These are phyloP conservation scores for Perizoma affinitatum DNA, from an alignment of 2,888 invertebrate species.

Conservation along the genomic window DNA sequence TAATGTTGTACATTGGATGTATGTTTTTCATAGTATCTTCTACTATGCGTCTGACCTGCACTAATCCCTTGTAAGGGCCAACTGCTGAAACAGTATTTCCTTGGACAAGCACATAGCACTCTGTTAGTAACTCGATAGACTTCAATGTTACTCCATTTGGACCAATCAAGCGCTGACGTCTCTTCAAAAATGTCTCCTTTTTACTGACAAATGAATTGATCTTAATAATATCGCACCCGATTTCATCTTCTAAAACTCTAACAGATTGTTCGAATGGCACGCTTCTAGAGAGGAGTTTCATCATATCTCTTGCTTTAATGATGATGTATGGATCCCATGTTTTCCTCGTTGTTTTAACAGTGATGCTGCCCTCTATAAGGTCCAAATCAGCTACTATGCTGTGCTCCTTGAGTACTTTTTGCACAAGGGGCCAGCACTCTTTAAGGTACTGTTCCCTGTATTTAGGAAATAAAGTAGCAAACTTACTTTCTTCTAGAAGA, in stretches of 20 bases:
- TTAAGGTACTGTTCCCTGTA: slow-evolving; percentile 98
- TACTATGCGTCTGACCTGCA: slow-evolving; percentile 94
- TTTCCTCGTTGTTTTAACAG: slow-evolving; percentile 96
- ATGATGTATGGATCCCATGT: slow-evolving; percentile 99
- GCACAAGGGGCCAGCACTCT: slow-evolving; percentile 97
- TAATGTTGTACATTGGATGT: slow-evolving; percentile 99
- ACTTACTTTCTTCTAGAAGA: slow-evolving; percentile 96
- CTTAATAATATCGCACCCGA: slow-evolving; percentile 97
- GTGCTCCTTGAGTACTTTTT: slow-evolving; percentile 92
- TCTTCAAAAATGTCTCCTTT: slow-evolving; percentile 96
- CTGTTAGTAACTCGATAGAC: slow-evolving; percentile 97
- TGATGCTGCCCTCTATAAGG: slow-evolving; percentile 96
- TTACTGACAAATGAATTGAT: slow-evolving; percentile 95
- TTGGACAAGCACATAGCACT: slow-evolving; percentile 98
- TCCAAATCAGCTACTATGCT: slow-evolving; percentile 94
- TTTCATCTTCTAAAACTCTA: slow-evolving; percentile 93
- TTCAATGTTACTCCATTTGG: slow-evolving; percentile 99
- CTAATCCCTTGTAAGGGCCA: slow-evolving; percentile 96
- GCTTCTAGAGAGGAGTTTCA: slow-evolving; percentile 96
- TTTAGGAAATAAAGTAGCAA: slow-evolving; percentile 98
- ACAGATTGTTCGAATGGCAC: slow-evolving; percentile 98
- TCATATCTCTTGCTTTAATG: slow-evolving; percentile 97
- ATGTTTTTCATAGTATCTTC: slow-evolving; percentile 99
- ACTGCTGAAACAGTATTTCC: slow-evolving; percentile 98
- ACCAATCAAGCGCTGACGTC: slow-evolving; percentile 97